phyloP scores from a whole-genome alignment of 2,797 vertebrate species.

The Chanos chanos region DNA sequence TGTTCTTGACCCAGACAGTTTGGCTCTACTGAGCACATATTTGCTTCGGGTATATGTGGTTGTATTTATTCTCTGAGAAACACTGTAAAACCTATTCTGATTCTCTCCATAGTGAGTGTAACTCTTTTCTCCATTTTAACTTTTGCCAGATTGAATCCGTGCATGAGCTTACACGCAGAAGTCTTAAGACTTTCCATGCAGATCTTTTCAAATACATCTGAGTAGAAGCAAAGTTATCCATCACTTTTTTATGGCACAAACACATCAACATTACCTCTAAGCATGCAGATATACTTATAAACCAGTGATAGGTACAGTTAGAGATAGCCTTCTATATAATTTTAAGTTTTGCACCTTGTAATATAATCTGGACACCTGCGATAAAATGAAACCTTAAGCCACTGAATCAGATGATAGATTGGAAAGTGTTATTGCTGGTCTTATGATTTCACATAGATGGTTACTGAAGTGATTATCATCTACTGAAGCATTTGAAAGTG shows the following conservation, averaged over 20 bases:
- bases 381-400: slow-evolving; percentile 15
- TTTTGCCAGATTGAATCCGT: too few species aligned
- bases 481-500: slow-evolving; percentile 38
- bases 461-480: slow-evolving; percentile 25
- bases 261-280: not conserved
- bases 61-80: too few species aligned
- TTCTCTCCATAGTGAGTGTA: too few species aligned
- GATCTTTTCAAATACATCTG: not conserved
- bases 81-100: too few species aligned
- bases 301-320: too few species aligned
- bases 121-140: too few species aligned
- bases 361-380: not conserved
- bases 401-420: slow-evolving; percentile 5
- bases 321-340: too few species aligned
- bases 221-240: not conserved
- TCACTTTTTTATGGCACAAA: not conserved
- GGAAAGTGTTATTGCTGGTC: slow-evolving; percentile 3
- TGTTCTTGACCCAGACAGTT: too few species aligned
- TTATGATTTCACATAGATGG: slow-evolving; percentile 19
- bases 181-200: not conserved
- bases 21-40: too few species aligned
- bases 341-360: too few species aligned
- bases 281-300: not conserved
- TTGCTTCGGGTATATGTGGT: too few species aligned
- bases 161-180: not conserved